Percentiles rank a stretch among this genome's conserved stretches.
Conservation (phyloP, 2,888 invertebrate species). For the Rhagonycha fulva region DNA sequence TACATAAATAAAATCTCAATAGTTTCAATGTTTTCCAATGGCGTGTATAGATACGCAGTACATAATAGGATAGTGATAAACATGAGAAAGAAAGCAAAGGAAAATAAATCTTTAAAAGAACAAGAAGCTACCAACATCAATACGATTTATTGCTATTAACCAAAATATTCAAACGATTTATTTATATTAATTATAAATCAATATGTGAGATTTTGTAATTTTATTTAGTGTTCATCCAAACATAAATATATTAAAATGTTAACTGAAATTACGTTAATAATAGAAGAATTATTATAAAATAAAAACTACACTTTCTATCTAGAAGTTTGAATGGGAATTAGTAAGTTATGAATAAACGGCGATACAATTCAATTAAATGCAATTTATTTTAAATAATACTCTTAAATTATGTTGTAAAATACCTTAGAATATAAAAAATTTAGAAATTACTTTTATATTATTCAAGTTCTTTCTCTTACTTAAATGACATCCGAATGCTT, state of each 20-base stretch:
- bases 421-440: too few relatives aligned
- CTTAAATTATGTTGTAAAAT: too few relatives aligned
- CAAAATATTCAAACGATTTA: background rate
- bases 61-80: background rate
- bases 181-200: background rate
- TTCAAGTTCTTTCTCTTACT: background rate
- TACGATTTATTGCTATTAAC: background rate
- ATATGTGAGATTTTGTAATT: background rate
- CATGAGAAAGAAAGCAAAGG: background rate
- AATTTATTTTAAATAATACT: too few relatives aligned
- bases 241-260: too few relatives aligned
- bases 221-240: too few relatives aligned
- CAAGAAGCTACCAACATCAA: background rate
- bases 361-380: too few relatives aligned
- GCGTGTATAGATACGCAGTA: background rate
- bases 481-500: background rate
- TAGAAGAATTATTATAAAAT: too few relatives aligned
- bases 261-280: too few relatives aligned
- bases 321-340: too few relatives aligned
- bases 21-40: background rate
- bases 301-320: too few relatives aligned
- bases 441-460: too few relatives aligned
- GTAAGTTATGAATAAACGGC: too few relatives aligned
- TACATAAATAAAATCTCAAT: background rate
- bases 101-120: background rate